These are phyloP conservation scores for Oscheius myriophilus DNA, from an alignment of 2,888 invertebrate genomes.

Conservation along the genomic window DNA sequence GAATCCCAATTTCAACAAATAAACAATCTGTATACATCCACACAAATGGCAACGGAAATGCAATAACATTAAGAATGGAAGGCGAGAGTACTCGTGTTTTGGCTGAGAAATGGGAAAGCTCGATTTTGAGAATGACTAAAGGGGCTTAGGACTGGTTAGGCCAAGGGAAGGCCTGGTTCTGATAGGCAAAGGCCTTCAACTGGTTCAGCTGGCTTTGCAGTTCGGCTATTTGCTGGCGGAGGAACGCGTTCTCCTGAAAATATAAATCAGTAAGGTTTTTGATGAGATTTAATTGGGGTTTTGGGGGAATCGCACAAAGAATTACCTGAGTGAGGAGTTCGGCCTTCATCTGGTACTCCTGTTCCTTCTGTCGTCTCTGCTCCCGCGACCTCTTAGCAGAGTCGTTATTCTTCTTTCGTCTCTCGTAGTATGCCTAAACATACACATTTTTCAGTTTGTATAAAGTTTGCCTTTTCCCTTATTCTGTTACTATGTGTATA, in stretches of 20 bases:
- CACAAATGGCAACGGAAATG: too few relatives aligned
- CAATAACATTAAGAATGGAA: too few relatives aligned
- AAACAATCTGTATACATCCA: too few relatives aligned
- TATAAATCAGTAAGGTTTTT: not conserved
- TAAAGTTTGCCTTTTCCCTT: not conserved
- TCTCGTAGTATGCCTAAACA: constrained; percentile 70
- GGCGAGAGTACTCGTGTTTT: too few relatives aligned
- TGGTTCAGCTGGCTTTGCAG: constrained; percentile 20
- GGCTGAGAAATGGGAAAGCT: too few relatives aligned
- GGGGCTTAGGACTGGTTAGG: constrained; percentile 3
- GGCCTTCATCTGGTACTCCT: constrained; percentile 70
- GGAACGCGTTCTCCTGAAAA: constrained; percentile 35
- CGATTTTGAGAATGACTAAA: not conserved
- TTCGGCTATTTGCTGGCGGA: constrained; percentile 27
- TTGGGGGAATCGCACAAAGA: too few relatives aligned
- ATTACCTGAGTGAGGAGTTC: constrained; percentile 26
- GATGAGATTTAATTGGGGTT: too few relatives aligned
- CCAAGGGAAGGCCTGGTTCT: constrained; percentile 30
- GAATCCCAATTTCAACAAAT: too few relatives aligned
- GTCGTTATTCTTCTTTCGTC: constrained; percentile 73
- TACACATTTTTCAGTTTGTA: not conserved
- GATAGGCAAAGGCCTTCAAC: constrained; percentile 6
- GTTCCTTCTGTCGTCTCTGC: constrained; percentile 71
- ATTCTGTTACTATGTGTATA: not conserved
- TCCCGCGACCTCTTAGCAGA: constrained; percentile 73